Evolutionary conservation across 2,113 vertebrate genomes (phyloP).

Genomic region (Casuarius casuarius): DNA sequence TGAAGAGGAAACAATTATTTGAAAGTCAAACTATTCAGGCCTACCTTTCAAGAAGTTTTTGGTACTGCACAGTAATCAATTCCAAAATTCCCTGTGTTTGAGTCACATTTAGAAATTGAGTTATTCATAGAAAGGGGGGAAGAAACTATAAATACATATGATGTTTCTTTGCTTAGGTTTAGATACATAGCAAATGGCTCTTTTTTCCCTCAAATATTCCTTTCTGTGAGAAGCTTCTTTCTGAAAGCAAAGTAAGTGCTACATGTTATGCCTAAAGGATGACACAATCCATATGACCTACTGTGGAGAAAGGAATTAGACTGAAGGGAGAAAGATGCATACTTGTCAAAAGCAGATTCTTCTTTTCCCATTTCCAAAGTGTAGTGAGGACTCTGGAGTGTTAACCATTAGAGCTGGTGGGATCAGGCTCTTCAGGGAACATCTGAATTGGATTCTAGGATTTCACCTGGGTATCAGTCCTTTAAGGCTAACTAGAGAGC

Average conservation of each 20-base stretch:
- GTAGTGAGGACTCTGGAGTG: neutral
- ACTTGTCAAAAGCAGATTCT: neutral
- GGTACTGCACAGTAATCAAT: neutral
- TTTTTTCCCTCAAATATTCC: neutral
- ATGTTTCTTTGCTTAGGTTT: neutral
- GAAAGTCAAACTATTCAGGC: neutral
- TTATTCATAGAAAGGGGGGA: neutral
- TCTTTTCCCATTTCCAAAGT: neutral
- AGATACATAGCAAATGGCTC: neutral
- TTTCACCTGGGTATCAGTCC: neutral
- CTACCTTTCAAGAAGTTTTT: neutral
- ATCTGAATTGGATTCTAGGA: neutral
- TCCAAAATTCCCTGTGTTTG: neutral
- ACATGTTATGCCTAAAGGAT: neutral
- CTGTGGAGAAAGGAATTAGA: neutral
- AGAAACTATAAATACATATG: neutral
- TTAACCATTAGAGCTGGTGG: neutral
- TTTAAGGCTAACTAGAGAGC: neutral
- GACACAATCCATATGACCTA: neutral
- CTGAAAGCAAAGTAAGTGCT: neutral
- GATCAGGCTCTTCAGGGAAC: neutral
- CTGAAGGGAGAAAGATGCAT: neutral
- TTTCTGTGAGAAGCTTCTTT: neutral
- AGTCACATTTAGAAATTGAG: neutral
- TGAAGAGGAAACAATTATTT: neutral